Percentiles rank a stretch among this genome's conserved stretches.
Conservation (phyloP, 2,113 vertebrate genomes). For the Gymnocephalus cernua region DNA sequence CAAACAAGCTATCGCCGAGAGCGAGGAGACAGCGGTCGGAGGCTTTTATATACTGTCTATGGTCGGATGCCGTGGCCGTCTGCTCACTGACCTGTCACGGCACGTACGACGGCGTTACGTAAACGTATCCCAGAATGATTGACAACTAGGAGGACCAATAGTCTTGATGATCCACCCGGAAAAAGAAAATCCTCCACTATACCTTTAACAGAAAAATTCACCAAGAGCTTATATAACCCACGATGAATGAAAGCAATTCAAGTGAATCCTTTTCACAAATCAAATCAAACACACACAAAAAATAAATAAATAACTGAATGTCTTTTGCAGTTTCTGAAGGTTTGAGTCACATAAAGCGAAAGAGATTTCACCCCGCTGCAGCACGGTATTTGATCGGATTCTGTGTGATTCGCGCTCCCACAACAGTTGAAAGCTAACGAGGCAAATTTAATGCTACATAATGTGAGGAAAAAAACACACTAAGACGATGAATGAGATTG, state of each 20-base stretch:
- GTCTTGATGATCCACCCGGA: too few relatives aligned
- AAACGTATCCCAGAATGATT: too few relatives aligned
- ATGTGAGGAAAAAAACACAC: not conserved
- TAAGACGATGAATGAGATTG: not conserved
- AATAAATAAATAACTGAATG: not conserved
- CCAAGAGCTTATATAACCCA: not conserved
- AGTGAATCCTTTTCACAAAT: not conserved
- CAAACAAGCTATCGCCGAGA: too few relatives aligned
- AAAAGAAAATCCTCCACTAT: too few relatives aligned
- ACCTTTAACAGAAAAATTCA: too few relatives aligned
- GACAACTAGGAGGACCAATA: too few relatives aligned
- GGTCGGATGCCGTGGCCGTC: too few relatives aligned
- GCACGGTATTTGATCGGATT: not conserved
- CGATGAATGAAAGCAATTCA: constrained; percentile 1
- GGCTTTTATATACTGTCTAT: too few relatives aligned
- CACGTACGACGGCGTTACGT: too few relatives aligned
- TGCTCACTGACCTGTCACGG: too few relatives aligned
- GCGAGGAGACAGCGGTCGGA: too few relatives aligned
- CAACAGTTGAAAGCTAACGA: constrained; percentile 26
- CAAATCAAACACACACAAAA: not conserved
- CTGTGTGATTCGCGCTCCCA: constrained; percentile 22
- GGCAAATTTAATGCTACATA: not conserved
- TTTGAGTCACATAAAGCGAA: constrained; percentile 13
- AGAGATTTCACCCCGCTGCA: constrained; percentile 12
- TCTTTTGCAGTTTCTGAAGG: constrained; percentile 19